phyloP scores from a whole-genome alignment of 2,113 vertebrate species.

The Clarias macrocephalus region DNA sequence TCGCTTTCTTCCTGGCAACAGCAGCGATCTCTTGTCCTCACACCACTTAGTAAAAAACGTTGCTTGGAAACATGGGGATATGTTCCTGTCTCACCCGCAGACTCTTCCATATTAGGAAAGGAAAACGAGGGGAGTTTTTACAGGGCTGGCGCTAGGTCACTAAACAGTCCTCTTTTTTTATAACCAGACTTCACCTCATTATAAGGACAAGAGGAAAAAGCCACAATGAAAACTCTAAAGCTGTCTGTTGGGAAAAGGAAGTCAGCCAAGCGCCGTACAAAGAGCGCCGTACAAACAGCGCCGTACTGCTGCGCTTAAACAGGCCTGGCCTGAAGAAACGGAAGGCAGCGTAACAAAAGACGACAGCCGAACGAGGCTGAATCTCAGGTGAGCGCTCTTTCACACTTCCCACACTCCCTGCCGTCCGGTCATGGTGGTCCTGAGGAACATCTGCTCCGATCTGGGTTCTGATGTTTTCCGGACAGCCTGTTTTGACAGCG shows the following conservation, averaged over 20 bases:
- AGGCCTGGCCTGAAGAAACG: constrained; percentile 34
- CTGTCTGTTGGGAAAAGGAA: constrained; percentile 38
- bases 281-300: constrained; percentile 21
- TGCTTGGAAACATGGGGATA: constrained; percentile 36
- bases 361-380: neutral
- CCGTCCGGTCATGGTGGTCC: constrained; percentile 63
- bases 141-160: neutral
- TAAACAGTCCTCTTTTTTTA: neutral
- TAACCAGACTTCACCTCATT: constrained; percentile 25
- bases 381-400: constrained; percentile 33
- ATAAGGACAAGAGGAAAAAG: constrained; percentile 36
- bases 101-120: constrained; percentile 64
- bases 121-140: constrained; percentile 36
- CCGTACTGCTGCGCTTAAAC: neutral
- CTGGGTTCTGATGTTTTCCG: constrained; percentile 26
- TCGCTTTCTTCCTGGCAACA: constrained; percentile 45
- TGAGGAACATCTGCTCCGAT: constrained; percentile 62
- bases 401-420: constrained; percentile 46
- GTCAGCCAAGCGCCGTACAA: constrained; percentile 12
- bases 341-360: neutral
- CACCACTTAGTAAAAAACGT: constrained; percentile 15
- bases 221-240: constrained; percentile 44
- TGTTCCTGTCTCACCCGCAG: constrained; percentile 53
- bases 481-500: constrained; percentile 47
- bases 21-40: constrained; percentile 29